phyloP scores from a whole-genome alignment of 53 echinoderm and acorn worm genomes.

The Echinometra lucunter region DNA sequence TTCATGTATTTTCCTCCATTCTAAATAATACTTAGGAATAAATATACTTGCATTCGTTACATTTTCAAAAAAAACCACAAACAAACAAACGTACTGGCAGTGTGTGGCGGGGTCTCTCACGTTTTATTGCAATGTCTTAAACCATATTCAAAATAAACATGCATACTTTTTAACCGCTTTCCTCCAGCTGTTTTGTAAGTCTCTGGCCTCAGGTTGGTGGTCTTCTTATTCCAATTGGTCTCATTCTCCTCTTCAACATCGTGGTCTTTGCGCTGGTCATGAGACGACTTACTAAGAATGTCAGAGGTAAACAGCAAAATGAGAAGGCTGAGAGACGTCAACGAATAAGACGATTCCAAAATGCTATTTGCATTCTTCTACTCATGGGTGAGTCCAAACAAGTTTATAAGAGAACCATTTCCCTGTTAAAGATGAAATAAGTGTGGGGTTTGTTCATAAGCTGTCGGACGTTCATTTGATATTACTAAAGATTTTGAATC shows the following conservation, averaged over 20 bases:
- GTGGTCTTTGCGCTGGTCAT: slow-evolving; percentile 81
- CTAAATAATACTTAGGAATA: too few species aligned
- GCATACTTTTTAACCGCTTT: not conserved
- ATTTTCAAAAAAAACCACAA: too few species aligned
- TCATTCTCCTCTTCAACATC: slow-evolving; percentile 84
- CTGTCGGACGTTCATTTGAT: not conserved
- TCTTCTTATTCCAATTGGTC: slow-evolving; percentile 77
- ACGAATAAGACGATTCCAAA: slow-evolving; percentile 78
- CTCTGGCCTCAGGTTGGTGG: slow-evolving; percentile 77
- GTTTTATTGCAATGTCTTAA: too few species aligned
- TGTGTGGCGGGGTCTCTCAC: too few species aligned
- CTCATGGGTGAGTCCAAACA: slow-evolving; percentile 69
- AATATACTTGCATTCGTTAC: too few species aligned
- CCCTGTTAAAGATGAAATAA: not conserved
- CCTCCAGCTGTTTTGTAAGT: slow-evolving; percentile 82
- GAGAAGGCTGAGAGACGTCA: slow-evolving; percentile 65
- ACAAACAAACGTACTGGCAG: too few species aligned
- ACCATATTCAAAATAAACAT: too few species aligned
- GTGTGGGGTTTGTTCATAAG: not conserved
- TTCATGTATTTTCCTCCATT: not conserved
- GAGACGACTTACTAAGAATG: slow-evolving; percentile 69
- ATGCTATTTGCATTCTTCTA: slow-evolving; percentile 80
- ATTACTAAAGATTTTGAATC: not conserved
- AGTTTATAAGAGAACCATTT: not conserved
- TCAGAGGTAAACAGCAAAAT: slow-evolving; percentile 54